Evolutionary conservation across 2,113 vertebrate genomes (phyloP), one percentile per base, ranked within the genome.

Genomic region (Strigops habroptila): DNA sequence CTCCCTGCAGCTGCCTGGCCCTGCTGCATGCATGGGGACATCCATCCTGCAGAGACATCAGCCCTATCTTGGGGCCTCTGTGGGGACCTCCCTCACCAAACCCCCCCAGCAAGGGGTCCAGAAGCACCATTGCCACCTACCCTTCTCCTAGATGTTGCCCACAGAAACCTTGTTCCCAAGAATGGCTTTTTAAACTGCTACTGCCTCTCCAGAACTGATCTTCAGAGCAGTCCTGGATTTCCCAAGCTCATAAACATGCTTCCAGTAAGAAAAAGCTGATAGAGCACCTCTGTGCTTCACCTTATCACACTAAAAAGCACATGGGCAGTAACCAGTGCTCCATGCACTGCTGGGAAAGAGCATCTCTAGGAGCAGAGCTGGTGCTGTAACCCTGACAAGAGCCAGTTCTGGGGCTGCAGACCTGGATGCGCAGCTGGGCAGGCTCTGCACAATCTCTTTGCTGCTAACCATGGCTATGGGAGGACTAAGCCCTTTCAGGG

Each of bases 31-130:
- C 1, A 0, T 16, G 18, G 53, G 46, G 39, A 43, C 7, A 18
- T 27, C n/a, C 33, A 1, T 14, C 43, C 60, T 22, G 4, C 6
- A 3, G 52, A 25, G 23, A 65, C 64, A 84, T 2, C 25, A 60
- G 53, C 23, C 41, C 51, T 33, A 5, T 7, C 51, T 7, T 30
- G 1, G 70, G 49, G 21, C 5, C 0, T 25, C 35, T 30, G 2
- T 0, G 0, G 23, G 35, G 60, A 33, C n/a, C 8, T 53, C 30
- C 27, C 18, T 1, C 0, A 28, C 52, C 59, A 73, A 77, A 10
- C 9, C 14, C 21, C 19, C 14, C 12, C 48, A 31, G 53, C 25
- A 49, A 75, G 33, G 2, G 24, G 64, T 2, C 37, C 43, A 35
- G n/a, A 39, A 21, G 12, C 2, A 1, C 19, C 43, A 25, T 1